Evolutionary conservation across 2,888 invertebrate genomes (phyloP).

Genomic region (Cataglyphis albicans): DNA sequence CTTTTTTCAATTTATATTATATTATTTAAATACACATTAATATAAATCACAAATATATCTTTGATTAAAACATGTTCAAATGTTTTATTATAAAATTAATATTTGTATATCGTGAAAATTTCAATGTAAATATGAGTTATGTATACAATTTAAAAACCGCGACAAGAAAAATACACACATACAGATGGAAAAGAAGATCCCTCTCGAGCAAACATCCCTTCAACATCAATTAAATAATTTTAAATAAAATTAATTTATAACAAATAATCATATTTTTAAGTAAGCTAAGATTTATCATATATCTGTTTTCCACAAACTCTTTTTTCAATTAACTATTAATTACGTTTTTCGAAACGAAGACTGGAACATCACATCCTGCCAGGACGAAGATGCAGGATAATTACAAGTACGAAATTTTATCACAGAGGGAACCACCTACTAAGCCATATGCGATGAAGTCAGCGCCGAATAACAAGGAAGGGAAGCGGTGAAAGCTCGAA

Average conservation of each 20-base stretch:
- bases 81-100: not conserved
- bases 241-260: not conserved
- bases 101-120: not conserved
- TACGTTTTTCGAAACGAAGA: not conserved
- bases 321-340: not conserved
- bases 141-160: not conserved
- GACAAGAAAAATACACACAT: not conserved
- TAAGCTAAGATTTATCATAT: not conserved
- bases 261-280: not conserved
- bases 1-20: not conserved
- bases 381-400: slow-evolving; percentile 66
- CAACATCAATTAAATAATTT: not conserved
- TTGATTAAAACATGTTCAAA: not conserved
- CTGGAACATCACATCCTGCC: not conserved
- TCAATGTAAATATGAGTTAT: not conserved
- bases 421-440: slow-evolving; percentile 81
- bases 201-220: slow-evolving; percentile 49
- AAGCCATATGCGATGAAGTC: slow-evolving; percentile 73
- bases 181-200: slow-evolving; percentile 74
- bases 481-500: slow-evolving; percentile 78
- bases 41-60: not conserved
- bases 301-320: not conserved
- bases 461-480: slow-evolving; percentile 80
- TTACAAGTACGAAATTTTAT: slow-evolving; percentile 70
- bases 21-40: not conserved